phyloP scores from a whole-genome alignment of 2,888 invertebrate genomes.

The Laspeyria flexula region DNA sequence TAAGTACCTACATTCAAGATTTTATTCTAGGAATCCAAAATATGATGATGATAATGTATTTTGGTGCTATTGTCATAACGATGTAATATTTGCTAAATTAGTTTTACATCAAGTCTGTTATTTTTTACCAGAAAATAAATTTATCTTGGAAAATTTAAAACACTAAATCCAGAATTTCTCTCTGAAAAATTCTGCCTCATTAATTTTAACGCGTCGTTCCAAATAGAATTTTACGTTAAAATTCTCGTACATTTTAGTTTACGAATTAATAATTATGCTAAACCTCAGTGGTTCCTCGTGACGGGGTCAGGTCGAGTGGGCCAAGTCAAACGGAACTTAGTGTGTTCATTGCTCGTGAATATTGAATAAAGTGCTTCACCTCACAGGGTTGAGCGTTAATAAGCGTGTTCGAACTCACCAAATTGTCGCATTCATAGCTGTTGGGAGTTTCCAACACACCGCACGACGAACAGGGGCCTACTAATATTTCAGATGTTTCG shows the following conservation, averaged over 20 bases:
- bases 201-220: slow-evolving; percentile 22
- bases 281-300: slow-evolving; percentile 32
- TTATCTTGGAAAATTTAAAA: too few species aligned
- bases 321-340: slow-evolving; percentile 51
- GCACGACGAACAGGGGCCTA: neutral
- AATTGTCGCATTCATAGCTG: slow-evolving; percentile 62
- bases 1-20: too few species aligned
- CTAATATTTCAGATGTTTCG: slow-evolving; percentile 18
- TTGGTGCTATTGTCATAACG: too few species aligned
- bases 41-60: too few species aligned
- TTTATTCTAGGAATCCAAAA: too few species aligned
- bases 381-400: slow-evolving; percentile 52
- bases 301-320: slow-evolving; percentile 52
- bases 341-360: slow-evolving; percentile 60
- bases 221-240: slow-evolving; percentile 24
- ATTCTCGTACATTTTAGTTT: slow-evolving; percentile 26
- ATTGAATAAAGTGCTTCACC: slow-evolving; percentile 52
- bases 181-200: slow-evolving; percentile 24
- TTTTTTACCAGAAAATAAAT: too few species aligned
- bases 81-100: too few species aligned
- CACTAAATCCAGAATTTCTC: neutral
- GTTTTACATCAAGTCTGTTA: too few species aligned
- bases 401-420: slow-evolving; percentile 56
- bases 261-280: slow-evolving; percentile 40
- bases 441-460: slow-evolving; percentile 34